phyloP scores from a whole-genome alignment of 2,797 vertebrate species.

The Pteronotus mesoamericanus region DNA sequence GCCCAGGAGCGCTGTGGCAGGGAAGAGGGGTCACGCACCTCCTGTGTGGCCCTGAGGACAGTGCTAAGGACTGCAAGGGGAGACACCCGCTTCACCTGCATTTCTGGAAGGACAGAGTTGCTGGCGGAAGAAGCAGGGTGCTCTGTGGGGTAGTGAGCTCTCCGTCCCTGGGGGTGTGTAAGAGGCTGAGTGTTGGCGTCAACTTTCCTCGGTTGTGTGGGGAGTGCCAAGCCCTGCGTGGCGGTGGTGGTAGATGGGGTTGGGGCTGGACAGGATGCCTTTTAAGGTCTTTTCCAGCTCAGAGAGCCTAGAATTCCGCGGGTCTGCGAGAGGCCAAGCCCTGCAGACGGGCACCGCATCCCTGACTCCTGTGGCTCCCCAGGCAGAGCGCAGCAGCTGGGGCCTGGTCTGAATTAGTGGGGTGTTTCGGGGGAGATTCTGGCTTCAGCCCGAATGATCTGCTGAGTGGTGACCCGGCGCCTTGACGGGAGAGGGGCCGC shows the following conservation, averaged over 20 bases:
- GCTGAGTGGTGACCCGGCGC: background rate
- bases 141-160: background rate
- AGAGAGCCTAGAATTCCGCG: conserved; percentile 12
- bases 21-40: fast-evolving
- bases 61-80: fast-evolving
- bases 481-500: background rate
- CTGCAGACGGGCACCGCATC: background rate
- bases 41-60: background rate
- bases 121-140: background rate
- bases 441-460: background rate
- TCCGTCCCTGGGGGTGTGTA: background rate
- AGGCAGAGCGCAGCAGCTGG: background rate
- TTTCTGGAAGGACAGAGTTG: background rate
- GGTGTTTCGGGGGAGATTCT: background rate
- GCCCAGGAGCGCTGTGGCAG: background rate
- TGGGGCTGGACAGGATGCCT: background rate
- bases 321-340: background rate
- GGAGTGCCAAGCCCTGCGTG: background rate
- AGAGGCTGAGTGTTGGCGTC: background rate
- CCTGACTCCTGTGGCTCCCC: background rate
- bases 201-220: fast-evolving
- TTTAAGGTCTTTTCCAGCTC: background rate
- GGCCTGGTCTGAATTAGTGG: conserved; percentile 65
- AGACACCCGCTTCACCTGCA: background rate
- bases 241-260: background rate